phyloP scores from a whole-genome alignment of 2,113 vertebrate species.

The Engraulis encrasicolus region DNA sequence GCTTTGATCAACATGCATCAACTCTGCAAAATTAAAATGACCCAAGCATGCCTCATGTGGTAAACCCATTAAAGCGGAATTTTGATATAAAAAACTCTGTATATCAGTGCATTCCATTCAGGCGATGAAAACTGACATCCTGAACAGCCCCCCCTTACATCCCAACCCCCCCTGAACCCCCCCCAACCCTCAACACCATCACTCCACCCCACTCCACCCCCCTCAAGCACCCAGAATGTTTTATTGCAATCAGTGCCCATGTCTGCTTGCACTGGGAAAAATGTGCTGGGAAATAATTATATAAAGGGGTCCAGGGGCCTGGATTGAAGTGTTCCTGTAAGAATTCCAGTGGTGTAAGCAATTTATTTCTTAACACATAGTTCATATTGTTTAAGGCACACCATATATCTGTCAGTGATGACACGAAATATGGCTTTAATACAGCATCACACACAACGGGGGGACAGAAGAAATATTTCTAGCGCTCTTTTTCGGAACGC shows the following conservation, averaged over 20 bases:
- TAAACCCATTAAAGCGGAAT: conserved; percentile 12
- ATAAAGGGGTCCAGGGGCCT: conserved; percentile 69
- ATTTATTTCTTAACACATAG: conserved; percentile 83
- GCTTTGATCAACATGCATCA: not conserved
- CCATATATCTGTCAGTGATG: conserved; percentile 77
- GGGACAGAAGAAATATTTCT: conserved; percentile 73
- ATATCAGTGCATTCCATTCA: conserved; percentile 3
- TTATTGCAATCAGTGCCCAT: conserved; percentile 75
- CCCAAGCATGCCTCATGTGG: not conserved
- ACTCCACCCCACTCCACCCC: conserved; percentile 5
- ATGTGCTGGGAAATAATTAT: conserved; percentile 78
- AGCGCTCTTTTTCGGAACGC: conserved; percentile 51
- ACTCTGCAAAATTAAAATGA: not conserved
- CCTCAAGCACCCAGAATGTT: conserved; percentile 66
- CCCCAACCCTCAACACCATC: conserved; percentile 48
- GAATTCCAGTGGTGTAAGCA: conserved; percentile 81
- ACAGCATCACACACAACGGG: conserved; percentile 68
- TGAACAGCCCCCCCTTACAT: not conserved
- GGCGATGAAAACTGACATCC: conserved; percentile 22
- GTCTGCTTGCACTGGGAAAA: conserved; percentile 75
- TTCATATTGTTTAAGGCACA: conserved; percentile 82
- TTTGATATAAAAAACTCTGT: conserved; percentile 18
- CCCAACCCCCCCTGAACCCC: conserved; percentile 5
- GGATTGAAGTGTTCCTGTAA: conserved; percentile 80
- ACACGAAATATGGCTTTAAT: conserved; percentile 81